Evolutionary conservation across 64 coral and sea anemone species (phyloP), one percentile per base, ranked within the genome.

Genomic region (Dendronephthya gigantea): DNA sequence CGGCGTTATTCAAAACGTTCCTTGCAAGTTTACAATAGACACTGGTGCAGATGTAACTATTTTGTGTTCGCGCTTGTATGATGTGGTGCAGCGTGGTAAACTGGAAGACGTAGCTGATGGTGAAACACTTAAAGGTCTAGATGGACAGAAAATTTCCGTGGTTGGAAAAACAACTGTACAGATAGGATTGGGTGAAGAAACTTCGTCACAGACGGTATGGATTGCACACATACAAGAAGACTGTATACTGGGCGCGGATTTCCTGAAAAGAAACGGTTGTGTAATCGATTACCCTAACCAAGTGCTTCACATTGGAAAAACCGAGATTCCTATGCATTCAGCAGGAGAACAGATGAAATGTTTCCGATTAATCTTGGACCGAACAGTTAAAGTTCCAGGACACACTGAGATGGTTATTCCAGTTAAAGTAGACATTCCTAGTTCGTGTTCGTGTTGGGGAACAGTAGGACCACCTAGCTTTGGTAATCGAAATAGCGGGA

Each of bases 221-320:
- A 85, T 85, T 85, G 84, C 84, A 59, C 84, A 49, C 0, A 85
- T 85, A 85, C 84, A 85, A 59, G 84, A 85, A 85, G 84, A 85
- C 50, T 85, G 84, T 37, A 85, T 85, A 28, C 50, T 85, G 50
- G 84, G 84, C 45, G 84, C 84, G 51, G 84, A 85, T 85, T 85
- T 85, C 50, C 84, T 85, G 84, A 85, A 85, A 49, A 85, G 58
- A 37, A 37, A 55, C 31, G 50, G 50, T 59, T 85, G 84, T 65
- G 84, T 85, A 85, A 85, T 85, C 39, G 84, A 85, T 59, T 85
- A 85, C 39, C 84, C 84, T 56, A 45, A 85, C 51, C 84, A 85
- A 37, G 33, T 37, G 28, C 84, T 85, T 45, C 84, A 37, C 34
- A 32, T 84, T 19, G 34, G 49, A 50, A 43, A 84, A 50, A 32